Percentiles rank a stretch among this genome's conserved stretches.
Conservation (phyloP, 2,888 invertebrate species). For the Piscicola geometra region DNA sequence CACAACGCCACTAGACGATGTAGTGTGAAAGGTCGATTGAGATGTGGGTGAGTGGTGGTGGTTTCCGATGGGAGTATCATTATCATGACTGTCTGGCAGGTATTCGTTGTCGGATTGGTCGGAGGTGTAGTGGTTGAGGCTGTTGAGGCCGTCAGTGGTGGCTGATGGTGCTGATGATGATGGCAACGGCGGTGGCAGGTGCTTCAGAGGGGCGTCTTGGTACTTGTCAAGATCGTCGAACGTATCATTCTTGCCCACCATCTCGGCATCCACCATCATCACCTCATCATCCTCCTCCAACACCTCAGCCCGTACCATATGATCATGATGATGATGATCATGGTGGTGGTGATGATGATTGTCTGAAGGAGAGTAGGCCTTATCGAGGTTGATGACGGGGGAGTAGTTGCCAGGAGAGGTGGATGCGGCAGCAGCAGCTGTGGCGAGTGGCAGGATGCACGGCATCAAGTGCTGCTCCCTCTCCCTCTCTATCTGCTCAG, state of each 20-base stretch:
- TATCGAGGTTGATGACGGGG: conserved; percentile 27
- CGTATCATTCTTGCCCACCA: neutral
- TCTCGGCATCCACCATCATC: neutral
- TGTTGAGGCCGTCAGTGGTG: conserved; percentile 14
- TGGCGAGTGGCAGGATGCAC: conserved; percentile 61
- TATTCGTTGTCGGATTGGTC: conserved; percentile 7
- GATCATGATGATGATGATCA: too few relatives aligned
- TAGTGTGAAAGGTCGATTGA: neutral
- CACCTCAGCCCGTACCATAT: neutral
- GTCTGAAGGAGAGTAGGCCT: conserved; percentile 36
- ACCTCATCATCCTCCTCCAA: conserved; percentile 7
- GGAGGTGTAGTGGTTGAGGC: neutral
- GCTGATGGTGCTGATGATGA: too few relatives aligned
- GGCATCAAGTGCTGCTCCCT: conserved; percentile 79
- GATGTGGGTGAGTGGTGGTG: conserved; percentile 11
- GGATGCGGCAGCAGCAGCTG: conserved; percentile 42
- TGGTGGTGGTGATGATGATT: conserved; percentile 44
- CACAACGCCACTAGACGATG: neutral
- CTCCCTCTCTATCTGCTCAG: conserved; percentile 64
- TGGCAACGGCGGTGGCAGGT: conserved; percentile 25
- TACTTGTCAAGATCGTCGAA: conserved; percentile 23
- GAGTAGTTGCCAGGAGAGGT: conserved; percentile 37
- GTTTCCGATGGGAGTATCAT: neutral
- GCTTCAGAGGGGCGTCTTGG: conserved; percentile 5
- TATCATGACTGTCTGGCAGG: too few relatives aligned